Evolutionary conservation across 2,113 vertebrate species (phyloP).

Genomic region (mouse (Mus musculus)): DNA sequence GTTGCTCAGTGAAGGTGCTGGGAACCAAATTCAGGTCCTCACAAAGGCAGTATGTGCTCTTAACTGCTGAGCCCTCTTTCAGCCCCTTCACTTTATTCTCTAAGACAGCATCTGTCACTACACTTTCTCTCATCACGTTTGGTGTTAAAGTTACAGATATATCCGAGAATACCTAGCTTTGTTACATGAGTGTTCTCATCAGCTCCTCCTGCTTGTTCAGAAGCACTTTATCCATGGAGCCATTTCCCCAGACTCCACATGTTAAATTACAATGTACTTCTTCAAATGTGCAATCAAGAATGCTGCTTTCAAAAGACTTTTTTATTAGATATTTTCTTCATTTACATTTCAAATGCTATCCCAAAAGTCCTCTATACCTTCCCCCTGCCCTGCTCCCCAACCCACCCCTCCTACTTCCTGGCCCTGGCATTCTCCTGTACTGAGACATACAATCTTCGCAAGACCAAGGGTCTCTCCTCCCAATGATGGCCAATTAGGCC

Average conservation of each 20-base stretch:
- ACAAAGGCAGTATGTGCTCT: not conserved
- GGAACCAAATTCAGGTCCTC: not conserved
- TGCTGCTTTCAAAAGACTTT: slow-evolving; percentile 22
- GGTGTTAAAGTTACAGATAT: not conserved
- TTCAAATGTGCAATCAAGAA: slow-evolving; percentile 30
- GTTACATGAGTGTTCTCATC: not conserved
- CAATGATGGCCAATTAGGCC: too few species aligned
- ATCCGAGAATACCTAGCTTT: not conserved
- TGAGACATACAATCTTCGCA: too few species aligned
- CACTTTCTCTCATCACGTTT: not conserved
- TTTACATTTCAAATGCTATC: too few species aligned
- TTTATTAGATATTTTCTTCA: too few species aligned
- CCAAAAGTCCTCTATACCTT: too few species aligned
- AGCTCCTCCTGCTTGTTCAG: not conserved
- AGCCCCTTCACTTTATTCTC: not conserved
- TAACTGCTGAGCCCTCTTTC: not conserved
- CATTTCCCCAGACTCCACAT: not conserved
- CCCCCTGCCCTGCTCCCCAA: too few species aligned
- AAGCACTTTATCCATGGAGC: not conserved
- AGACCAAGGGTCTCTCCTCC: too few species aligned
- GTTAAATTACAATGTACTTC: not conserved
- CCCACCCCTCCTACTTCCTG: too few species aligned
- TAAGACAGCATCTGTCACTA: not conserved
- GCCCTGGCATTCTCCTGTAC: too few species aligned
- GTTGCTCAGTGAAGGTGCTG: too few species aligned